Base-by-base conservation (phyloP, 2,888 invertebrate species). In the Physocephala rufipes region DNA sequence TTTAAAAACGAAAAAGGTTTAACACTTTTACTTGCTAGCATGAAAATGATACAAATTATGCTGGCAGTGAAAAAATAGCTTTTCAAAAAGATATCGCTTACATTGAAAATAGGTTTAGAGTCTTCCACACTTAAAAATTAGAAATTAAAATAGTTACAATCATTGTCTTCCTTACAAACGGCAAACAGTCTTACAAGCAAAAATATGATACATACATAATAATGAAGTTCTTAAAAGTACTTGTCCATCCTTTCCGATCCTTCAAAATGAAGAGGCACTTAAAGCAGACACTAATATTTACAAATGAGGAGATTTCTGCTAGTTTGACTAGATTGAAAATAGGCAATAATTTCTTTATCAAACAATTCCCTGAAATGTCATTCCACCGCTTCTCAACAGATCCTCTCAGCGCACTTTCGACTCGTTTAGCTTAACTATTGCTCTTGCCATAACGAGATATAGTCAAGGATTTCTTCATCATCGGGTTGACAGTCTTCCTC, bases 401-500 rank as follows among this genome's bases (percentile, higher is more conserved):
- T 51, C 9, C 26, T 7, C 36, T 36, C 36, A 9, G 36, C 36
- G 36, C n/a, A n/a, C n/a, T n/a, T n/a, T n/a, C n/a, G n/a, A n/a
- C n/a, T n/a, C n/a, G n/a, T n/a, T n/a, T n/a, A n/a, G n/a, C n/a
- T n/a, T n/a, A 16, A 69, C 74, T 74, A 82, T 72, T 85, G 84
- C 73, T 84, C 83, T 78, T 85, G 84, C 84, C 84, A 85, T 74
- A 83, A 72, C 15, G 83, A 84, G 47, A 85, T 85, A 66, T 85
- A 85, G 77, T 96, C 95, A 55, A 96, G 89, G 28, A 96, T 90
- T 82, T 95, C 95, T 86, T 96, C 95, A 85, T 95, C 95, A 86
- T 95, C 95, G 12, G 95, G 94, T 82, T 93, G 93, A 77, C 84
- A 84, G 67, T 83, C 84, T 72, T 82, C 82, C 88, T 93, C 93